These are phyloP conservation scores for Phrynosoma blainvillii DNA, from an alignment of 2,113 vertebrate genomes.

Conservation along the genomic window DNA sequence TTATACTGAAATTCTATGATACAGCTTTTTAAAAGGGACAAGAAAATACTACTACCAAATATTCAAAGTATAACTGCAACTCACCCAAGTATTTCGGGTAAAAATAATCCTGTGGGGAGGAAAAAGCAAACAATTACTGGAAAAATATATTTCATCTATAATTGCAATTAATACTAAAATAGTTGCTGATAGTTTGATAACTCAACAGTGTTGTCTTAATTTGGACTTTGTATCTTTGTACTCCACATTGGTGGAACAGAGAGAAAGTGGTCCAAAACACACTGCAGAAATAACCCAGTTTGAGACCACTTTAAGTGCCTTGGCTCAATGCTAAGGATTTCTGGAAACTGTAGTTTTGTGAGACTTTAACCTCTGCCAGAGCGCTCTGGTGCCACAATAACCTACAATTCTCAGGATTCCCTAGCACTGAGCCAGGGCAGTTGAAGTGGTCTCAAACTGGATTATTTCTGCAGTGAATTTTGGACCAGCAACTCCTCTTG, in stretches of 20 bases:
- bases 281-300: no score
- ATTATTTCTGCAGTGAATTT: no score
- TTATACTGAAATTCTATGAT: not conserved
- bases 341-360: no score
- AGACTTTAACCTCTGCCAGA: no score
- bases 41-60: slow-evolving; percentile 24
- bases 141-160: slow-evolving; percentile 1
- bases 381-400: no score
- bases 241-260: not conserved
- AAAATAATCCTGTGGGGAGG: slow-evolving; percentile 89
- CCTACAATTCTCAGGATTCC: no score
- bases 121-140: slow-evolving; percentile 49
- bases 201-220: slow-evolving; percentile 23
- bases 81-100: slow-evolving; percentile 94
- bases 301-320: no score
- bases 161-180: not conserved
- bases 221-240: not conserved
- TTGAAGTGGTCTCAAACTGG: no score
- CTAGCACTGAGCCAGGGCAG: no score
- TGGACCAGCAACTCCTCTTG: not conserved
- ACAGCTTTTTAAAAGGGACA: slow-evolving; percentile 35
- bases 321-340: no score
- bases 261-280: not conserved
- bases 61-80: slow-evolving; percentile 62
- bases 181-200: not conserved